Percentiles rank a stretch among this genome's conserved stretches.
Conservation (phyloP, 2,113 vertebrate genomes). For the Leucopternis melanops region DNA sequence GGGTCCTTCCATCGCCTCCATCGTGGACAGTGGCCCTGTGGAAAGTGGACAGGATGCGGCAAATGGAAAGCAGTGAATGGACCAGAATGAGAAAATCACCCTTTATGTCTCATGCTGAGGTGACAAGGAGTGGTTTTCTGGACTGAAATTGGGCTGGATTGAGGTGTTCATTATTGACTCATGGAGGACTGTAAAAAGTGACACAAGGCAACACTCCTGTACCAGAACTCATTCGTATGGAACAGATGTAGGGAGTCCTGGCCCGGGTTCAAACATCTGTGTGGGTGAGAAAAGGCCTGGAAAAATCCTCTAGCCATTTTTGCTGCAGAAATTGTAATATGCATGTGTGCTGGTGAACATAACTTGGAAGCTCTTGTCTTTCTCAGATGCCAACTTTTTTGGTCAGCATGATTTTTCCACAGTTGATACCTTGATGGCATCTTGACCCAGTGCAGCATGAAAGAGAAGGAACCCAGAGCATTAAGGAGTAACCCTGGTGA, state of each 20-base stretch:
- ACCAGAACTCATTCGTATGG: neutral
- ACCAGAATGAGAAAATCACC: neutral
- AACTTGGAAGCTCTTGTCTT: neutral
- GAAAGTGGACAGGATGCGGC: neutral
- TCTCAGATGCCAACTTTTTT: neutral
- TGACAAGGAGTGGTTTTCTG: neutral
- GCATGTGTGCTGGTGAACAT: accelerated
- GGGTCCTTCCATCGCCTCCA: slow-evolving; percentile 14
- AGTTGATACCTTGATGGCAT: neutral
- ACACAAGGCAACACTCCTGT: neutral
- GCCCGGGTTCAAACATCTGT: neutral
- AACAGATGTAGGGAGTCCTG: neutral
- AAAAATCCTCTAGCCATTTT: neutral
- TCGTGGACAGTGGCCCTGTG: neutral
- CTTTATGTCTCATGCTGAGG: neutral
- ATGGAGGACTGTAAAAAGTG: neutral
- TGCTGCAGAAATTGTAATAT: neutral
- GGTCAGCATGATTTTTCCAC: neutral
- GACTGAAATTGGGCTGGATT: neutral
- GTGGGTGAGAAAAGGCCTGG: neutral
- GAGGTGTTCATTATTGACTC: neutral
- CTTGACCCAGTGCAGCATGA: neutral
- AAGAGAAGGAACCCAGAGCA: neutral
- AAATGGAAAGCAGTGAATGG: neutral
- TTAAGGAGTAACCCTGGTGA: neutral